These are phyloP conservation scores for Cyanocitta stelleri DNA, from an alignment of 2,113 vertebrate genomes.

Conservation along the genomic window DNA sequence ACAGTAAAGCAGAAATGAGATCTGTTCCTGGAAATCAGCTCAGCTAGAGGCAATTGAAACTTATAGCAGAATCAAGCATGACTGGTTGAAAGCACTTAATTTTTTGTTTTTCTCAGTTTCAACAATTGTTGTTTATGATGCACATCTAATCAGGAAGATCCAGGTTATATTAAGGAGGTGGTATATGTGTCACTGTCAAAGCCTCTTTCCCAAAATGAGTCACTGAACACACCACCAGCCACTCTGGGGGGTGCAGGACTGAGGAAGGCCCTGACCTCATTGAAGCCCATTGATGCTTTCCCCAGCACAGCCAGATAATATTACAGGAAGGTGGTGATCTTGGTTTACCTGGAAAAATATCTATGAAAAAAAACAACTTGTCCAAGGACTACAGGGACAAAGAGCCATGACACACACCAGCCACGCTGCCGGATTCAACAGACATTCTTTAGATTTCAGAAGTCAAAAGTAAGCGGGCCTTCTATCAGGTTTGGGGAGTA, in stretches of 20 bases:
- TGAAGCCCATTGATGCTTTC: not conserved
- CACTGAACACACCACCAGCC: not conserved
- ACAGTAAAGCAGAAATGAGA: slow-evolving; percentile 5
- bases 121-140: not conserved
- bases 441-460: not conserved
- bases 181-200: not conserved
- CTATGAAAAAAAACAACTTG: not conserved
- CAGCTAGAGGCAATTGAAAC: slow-evolving; percentile 30
- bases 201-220: not conserved
- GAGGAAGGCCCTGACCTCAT: not conserved
- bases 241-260: not conserved
- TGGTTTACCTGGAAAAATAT: not conserved
- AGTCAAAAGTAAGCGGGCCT: not conserved
- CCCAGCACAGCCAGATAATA: not conserved
- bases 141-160: not conserved
- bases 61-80: slow-evolving; percentile 77
- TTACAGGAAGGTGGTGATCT: not conserved
- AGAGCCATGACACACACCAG: not conserved
- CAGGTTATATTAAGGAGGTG: not conserved
- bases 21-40: slow-evolving; percentile 83
- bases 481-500: not conserved
- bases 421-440: not conserved
- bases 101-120: not conserved
- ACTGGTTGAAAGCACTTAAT: not conserved
- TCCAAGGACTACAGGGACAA: not conserved